phyloP scores from a whole-genome alignment of 2,113 vertebrate genomes.

The Donacobius atricapilla region DNA sequence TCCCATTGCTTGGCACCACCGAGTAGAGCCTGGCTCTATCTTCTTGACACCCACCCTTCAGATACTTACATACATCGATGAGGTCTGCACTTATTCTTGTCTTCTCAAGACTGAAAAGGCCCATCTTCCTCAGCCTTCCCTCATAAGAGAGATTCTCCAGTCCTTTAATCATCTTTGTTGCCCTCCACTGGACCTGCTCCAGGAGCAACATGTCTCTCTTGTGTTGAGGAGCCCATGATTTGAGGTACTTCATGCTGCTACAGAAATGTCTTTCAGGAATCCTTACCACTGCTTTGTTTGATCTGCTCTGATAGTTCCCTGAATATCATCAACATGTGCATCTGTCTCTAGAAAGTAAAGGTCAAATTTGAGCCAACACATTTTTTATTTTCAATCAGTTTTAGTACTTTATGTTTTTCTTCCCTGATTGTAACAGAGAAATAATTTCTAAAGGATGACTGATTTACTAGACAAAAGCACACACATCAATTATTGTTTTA shows the following conservation, averaged over 20 bases:
- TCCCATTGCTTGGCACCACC: background rate
- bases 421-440: background rate
- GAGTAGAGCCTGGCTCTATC: background rate
- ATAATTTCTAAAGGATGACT: background rate
- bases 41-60: background rate
- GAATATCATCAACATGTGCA: background rate
- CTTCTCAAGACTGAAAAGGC: background rate
- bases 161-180: background rate
- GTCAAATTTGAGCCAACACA: background rate
- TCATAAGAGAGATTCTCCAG: background rate
- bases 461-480: background rate
- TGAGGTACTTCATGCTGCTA: background rate
- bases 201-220: background rate
- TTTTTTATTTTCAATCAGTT: background rate
- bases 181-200: background rate
- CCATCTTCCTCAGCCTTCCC: background rate
- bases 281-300: background rate
- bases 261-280: background rate
- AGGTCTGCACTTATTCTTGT: background rate
- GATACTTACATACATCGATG: accelerated
- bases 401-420: background rate
- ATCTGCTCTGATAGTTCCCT: background rate
- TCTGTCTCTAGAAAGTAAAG: background rate
- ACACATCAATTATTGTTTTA: background rate
- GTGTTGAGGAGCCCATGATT: background rate